A percentile compares a stretch with the other conserved stretches of the same genome.
Conservation (phyloP, 2,797 vertebrate species). For the Rousettus madagascariensis region DNA sequence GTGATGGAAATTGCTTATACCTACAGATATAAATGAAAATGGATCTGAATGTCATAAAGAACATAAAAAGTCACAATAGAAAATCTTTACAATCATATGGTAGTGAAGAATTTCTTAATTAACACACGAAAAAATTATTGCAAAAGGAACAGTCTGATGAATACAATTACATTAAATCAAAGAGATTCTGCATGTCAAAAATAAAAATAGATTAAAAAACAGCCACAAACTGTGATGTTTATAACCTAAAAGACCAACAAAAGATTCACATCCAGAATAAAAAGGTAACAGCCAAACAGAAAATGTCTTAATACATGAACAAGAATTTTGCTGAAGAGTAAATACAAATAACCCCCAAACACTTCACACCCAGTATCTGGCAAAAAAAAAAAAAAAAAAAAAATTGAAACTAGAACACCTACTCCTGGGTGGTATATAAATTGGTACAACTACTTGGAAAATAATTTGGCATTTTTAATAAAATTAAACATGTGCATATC, state of each 20-base stretch:
- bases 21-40: neutral
- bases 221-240: neutral
- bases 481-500: neutral
- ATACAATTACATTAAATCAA: neutral
- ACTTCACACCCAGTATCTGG: neutral
- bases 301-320: neutral
- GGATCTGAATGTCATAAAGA: neutral
- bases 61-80: neutral
- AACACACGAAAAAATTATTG: neutral
- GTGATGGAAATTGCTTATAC: neutral
- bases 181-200: neutral
- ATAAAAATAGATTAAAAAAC: neutral
- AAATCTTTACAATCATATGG: neutral
- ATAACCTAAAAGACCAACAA: neutral
- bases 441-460: neutral
- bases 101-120: neutral
- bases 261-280: neutral
- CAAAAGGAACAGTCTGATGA: neutral
- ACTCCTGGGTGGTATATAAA: neutral
- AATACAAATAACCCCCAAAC: neutral
- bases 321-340: neutral
- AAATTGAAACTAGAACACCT: neutral
- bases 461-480: neutral
- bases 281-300: neutral
- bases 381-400: neutral